Evolutionary conservation across 2,888 invertebrate species (phyloP).

Genomic region (Caenorhabditis angaria): DNA sequence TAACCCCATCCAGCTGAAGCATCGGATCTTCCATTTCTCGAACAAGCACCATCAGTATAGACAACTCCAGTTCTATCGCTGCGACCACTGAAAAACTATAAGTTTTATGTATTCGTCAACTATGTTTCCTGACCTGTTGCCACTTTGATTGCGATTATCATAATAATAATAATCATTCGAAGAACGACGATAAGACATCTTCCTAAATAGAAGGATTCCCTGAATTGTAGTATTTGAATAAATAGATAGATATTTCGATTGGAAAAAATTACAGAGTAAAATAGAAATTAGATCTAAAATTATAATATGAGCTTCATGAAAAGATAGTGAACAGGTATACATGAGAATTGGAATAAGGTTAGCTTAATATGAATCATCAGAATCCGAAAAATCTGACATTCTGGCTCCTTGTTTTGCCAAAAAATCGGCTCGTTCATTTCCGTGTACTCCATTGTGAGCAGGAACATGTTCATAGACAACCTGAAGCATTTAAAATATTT

Average conservation of each 20-base stretch:
- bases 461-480: slow-evolving; percentile 86
- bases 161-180: too few relatives aligned
- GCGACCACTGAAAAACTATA: neutral
- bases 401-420: slow-evolving; percentile 84
- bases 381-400: neutral
- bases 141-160: neutral
- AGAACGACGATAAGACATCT: neutral
- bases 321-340: too few relatives aligned
- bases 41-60: slow-evolving; percentile 12
- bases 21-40: neutral
- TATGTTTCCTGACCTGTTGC: neutral
- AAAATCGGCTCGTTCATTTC: slow-evolving; percentile 90
- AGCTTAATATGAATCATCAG: neutral
- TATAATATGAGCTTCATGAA: too few relatives aligned
- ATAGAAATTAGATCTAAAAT: too few relatives aligned
- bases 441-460: slow-evolving; percentile 84
- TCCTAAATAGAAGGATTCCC: neutral
- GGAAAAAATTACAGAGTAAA: too few relatives aligned
- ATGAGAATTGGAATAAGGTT: neutral
- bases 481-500: slow-evolving; percentile 11
- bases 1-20: neutral
- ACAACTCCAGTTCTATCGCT: neutral
- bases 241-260: neutral
- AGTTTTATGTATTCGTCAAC: neutral
- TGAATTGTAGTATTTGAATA: neutral